These are phyloP conservation scores for Rallus limicola DNA, from an alignment of 2,113 vertebrate genomes.

Conservation along the genomic window DNA sequence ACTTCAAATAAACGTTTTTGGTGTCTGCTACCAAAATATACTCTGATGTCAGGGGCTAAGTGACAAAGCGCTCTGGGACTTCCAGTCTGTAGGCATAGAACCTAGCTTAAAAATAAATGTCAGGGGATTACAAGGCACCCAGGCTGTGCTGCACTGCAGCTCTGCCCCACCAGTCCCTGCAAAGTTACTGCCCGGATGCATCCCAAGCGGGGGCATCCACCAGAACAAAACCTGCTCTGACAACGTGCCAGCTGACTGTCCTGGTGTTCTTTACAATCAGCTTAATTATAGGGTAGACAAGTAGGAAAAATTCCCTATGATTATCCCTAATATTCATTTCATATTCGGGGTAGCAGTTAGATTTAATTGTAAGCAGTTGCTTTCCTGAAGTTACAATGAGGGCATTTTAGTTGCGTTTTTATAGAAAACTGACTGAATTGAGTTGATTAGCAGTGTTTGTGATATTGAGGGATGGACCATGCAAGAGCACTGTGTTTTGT, in stretches of 20 bases:
- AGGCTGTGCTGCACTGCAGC: neutral
- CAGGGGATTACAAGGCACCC: neutral
- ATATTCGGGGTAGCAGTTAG: slow-evolving; percentile 66
- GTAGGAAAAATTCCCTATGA: slow-evolving; percentile 52
- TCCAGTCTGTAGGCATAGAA: neutral
- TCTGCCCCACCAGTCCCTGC: neutral
- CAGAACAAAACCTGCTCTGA: slow-evolving; percentile 32
- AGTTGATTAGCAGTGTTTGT: slow-evolving; percentile 68
- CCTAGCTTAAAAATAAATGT: neutral
- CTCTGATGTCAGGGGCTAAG: neutral
- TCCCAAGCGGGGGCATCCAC: neutral
- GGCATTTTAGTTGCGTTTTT: slow-evolving; percentile 63
- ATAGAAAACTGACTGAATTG: slow-evolving; percentile 62
- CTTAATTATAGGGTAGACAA: slow-evolving; percentile 69
- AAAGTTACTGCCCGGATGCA: neutral
- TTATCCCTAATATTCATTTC: slow-evolving; percentile 70
- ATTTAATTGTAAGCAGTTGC: slow-evolving; percentile 69
- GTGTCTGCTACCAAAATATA: neutral
- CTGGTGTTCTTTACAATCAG: slow-evolving; percentile 57
- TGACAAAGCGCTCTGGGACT: neutral
- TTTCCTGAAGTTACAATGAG: slow-evolving; percentile 66
- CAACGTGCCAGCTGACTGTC: slow-evolving; percentile 18
- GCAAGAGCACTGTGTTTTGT: slow-evolving; percentile 17
- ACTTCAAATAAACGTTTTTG: neutral
- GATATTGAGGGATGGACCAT: slow-evolving; percentile 22